These are phyloP conservation scores for Hyposmocoma kahamanoa DNA, from an alignment of 1,140 invertebrate species.

Conservation along the genomic window DNA sequence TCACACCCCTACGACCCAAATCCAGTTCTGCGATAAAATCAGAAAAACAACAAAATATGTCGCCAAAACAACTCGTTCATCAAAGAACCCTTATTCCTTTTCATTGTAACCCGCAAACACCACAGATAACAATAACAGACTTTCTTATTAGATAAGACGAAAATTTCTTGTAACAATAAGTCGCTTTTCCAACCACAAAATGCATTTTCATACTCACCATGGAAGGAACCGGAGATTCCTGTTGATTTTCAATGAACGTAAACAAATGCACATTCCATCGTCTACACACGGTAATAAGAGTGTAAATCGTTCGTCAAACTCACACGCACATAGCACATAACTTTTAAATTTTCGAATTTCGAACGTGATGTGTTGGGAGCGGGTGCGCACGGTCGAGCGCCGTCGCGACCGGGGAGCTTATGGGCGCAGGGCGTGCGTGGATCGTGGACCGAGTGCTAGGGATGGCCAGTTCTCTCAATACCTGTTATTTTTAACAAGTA, in stretches of 20 bases:
- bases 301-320: constrained; percentile 5
- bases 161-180: constrained; percentile 3
- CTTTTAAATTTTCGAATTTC: constrained; percentile 2
- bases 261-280: constrained; percentile 23
- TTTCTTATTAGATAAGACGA: background rate
- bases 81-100: no score
- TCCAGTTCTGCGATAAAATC: no score
- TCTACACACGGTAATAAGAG: constrained; percentile 15
- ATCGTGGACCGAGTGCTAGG: no score
- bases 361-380: background rate
- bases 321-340: constrained; percentile 30
- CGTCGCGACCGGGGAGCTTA: constrained; percentile 28
- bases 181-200: no score
- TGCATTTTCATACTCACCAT: constrained; percentile 37
- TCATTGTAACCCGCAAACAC: background rate
- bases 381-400: constrained; percentile 20
- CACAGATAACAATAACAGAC: constrained; percentile 1
- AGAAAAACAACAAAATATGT: no score
- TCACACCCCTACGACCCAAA: no score
- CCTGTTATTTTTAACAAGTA: no score
- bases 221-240: constrained; percentile 33
- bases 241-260: no score
- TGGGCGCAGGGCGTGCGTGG: constrained; percentile 27
- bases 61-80: no score
- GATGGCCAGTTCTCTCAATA: no score